phyloP scores from a whole-genome alignment of 2,797 vertebrate species.

The Adrianichthys oophorus region DNA sequence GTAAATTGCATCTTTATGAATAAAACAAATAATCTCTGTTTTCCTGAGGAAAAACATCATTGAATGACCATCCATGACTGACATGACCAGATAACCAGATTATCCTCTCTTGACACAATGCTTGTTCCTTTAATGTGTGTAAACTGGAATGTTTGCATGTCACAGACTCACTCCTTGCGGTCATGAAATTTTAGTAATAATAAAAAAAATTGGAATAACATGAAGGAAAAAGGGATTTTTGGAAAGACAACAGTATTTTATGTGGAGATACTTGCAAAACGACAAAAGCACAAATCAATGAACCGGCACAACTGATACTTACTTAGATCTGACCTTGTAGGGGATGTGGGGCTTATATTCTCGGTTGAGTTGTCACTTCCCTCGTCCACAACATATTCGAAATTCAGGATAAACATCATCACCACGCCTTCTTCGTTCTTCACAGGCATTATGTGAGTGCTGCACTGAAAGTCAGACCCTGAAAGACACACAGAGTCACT shows the following conservation, averaged over 20 bases:
- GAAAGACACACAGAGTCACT: slow-evolving; percentile 43
- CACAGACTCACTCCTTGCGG: too few species aligned
- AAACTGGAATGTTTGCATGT: slow-evolving; percentile 23
- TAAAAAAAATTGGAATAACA: too few species aligned
- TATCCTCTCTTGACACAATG: slow-evolving; percentile 6
- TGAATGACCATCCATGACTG: too few species aligned
- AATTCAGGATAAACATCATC: slow-evolving; percentile 99
- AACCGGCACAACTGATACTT: slow-evolving; percentile 69
- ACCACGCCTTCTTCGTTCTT: slow-evolving; percentile 97
- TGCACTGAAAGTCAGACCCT: slow-evolving; percentile 96
- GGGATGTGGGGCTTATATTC: slow-evolving; percentile 88
- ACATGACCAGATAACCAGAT: slow-evolving; percentile 16
- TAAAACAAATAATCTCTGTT: too few species aligned
- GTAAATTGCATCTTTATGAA: too few species aligned
- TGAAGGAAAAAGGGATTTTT: too few species aligned
- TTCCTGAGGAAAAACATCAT: too few species aligned
- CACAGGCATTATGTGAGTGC: slow-evolving; percentile 95
- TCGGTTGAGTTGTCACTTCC: slow-evolving; percentile 86
- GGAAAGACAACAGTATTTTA: too few species aligned
- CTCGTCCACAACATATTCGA: slow-evolving; percentile 88
- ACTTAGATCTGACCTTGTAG: slow-evolving; percentile 92
- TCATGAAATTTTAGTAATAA: too few species aligned
- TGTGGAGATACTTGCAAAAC: too few species aligned
- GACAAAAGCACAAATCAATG: too few species aligned
- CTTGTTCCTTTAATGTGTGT: slow-evolving; percentile 13